Evolutionary conservation across 2,113 vertebrate species (phyloP), one percentile per base, ranked within the genome.

Genomic region (Tichodroma muraria): DNA sequence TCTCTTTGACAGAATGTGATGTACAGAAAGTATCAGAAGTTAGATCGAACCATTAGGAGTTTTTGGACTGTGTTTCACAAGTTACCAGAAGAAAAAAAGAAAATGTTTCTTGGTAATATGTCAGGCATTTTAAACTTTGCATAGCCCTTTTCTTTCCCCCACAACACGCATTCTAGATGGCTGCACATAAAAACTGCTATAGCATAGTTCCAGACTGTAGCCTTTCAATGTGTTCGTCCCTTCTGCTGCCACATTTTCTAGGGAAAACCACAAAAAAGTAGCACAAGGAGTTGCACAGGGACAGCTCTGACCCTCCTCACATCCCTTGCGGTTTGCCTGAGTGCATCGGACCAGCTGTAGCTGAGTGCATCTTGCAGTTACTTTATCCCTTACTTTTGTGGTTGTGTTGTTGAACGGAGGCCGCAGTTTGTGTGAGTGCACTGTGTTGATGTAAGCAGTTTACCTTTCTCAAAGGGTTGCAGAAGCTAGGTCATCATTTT

Each of bases 41-140:
- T 30, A 25, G 97, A 98, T 95, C 25, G 9, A 82, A 95, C 93
- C 28, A 96, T 98, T 81, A 81, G 63, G 83, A 90, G 96, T 85
- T 98, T 98, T 95, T 98, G 98, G 98, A 27, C 22, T 16, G 94
- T 97, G 63, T 98, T 98, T 96, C 73, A 85, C 21, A 23, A 93
- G 19, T 83, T 98, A 47, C 52, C 92, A 57, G 98, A 97, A 92
- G 90, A 97, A 88, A 87, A 96, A 47, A 97, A 98, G 94, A 97
- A 93, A 49, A 85, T 35, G 56, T 97, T 98, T 95, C 89, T 98
- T 49, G 94, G 97, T 98, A 97, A 92, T 78, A 0, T 71, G 63
- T 95, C 18, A 59, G 23, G 38, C 64, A 73, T 80, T 89, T 88
- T 21, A 60, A 93, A 83, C 22, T 66, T 75, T 69, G 33, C 69